Conservation (phyloP, 2,113 vertebrate species). For the Eurypyga helias region DNA sequence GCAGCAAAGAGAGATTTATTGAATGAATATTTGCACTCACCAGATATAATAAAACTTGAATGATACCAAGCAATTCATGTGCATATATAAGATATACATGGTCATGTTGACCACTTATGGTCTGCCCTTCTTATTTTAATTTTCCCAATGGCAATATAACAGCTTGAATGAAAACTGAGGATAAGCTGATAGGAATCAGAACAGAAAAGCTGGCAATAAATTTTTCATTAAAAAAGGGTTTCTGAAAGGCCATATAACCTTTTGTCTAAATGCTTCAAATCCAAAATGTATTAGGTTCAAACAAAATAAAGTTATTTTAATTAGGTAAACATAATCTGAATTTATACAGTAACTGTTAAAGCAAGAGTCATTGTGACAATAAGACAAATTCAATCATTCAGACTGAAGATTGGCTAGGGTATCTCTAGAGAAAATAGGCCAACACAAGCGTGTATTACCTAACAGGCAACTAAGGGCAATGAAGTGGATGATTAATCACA, state of each 20-base stretch:
- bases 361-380: neutral
- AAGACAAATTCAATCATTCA: neutral
- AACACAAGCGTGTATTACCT: neutral
- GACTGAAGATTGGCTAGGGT: neutral
- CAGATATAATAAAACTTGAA: constrained; percentile 40
- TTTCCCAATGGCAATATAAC: constrained; percentile 35
- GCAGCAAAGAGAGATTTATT: constrained; percentile 18
- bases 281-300: constrained; percentile 39
- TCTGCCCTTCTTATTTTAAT: constrained; percentile 47
- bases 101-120: neutral
- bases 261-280: constrained; percentile 40
- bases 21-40: constrained; percentile 41
- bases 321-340: constrained; percentile 16
- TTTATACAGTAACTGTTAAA: neutral
- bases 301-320: constrained; percentile 52
- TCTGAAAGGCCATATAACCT: constrained; percentile 49
- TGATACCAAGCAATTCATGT: neutral
- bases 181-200: constrained; percentile 16
- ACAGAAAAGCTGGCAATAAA: constrained; percentile 50
- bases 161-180: constrained; percentile 9
- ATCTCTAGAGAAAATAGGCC: neutral
- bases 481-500: constrained; percentile 10
- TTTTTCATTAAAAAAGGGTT: constrained; percentile 53
- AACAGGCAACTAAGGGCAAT: neutral
- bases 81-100: constrained; percentile 16